Conservation (phyloP, 2,113 vertebrate genomes). For the Trematomus loennbergii region DNA sequence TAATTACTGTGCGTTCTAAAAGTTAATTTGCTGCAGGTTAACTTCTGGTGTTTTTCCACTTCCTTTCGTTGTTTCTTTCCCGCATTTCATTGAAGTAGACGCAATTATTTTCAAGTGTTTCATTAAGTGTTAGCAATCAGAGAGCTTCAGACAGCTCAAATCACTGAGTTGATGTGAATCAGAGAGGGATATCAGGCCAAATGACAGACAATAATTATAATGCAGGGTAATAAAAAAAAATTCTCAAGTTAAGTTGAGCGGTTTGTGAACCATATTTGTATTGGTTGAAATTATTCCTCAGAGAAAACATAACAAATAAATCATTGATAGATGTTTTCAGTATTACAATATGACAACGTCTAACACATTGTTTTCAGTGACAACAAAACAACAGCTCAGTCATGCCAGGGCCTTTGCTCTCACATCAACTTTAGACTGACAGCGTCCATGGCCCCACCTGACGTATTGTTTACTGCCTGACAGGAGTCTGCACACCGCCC, state of each 20-base stretch:
- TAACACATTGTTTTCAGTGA: not conserved
- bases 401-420: not conserved
- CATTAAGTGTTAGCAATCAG: slow-evolving; percentile 47
- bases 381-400: slow-evolving; percentile 16
- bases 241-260: not conserved
- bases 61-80: slow-evolving; percentile 2
- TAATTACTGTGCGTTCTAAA: slow-evolving; percentile 68
- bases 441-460: slow-evolving; percentile 22
- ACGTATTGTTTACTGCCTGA: slow-evolving; percentile 45
- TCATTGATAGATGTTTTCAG: slow-evolving; percentile 1
- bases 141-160: slow-evolving; percentile 23
- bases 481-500: slow-evolving; percentile 17
- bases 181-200: slow-evolving; percentile 18
- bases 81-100: slow-evolving; percentile 9
- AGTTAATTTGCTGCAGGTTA: slow-evolving; percentile 55
- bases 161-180: slow-evolving; percentile 28
- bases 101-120: slow-evolving; percentile 54
- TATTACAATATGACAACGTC: slow-evolving; percentile 6
- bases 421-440: slow-evolving; percentile 17
- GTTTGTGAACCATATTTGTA: not conserved
- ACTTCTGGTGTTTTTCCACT: not conserved
- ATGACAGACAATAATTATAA: slow-evolving; percentile 11
- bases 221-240: not conserved
- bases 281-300: not conserved
- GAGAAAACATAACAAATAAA: slow-evolving; percentile 6